Evolutionary conservation across 2,113 vertebrate genomes (phyloP).

Genomic region (Cavia porcellus): DNA sequence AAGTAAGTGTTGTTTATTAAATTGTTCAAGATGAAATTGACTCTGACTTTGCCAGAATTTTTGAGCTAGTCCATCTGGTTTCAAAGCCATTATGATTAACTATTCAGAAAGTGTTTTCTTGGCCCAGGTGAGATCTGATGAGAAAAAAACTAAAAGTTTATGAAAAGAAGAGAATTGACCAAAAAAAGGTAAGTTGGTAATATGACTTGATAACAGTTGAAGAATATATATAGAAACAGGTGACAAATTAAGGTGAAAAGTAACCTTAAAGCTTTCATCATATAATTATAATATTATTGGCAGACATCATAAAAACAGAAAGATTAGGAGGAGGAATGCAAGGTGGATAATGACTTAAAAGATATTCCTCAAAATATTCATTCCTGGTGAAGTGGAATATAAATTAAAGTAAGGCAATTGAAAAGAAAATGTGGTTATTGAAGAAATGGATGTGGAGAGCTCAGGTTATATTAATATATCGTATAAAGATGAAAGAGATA

Average conservation of each 20-base stretch:
- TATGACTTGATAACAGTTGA: not conserved
- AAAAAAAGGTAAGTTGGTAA: not conserved
- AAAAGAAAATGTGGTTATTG: not conserved
- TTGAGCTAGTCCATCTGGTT: not conserved
- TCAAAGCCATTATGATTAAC: not conserved
- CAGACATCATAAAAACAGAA: not conserved
- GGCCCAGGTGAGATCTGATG: not conserved
- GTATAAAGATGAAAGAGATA: conserved; percentile 36
- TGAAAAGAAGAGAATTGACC: not conserved
- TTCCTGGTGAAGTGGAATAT: not conserved
- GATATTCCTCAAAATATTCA: not conserved
- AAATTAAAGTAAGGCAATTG: not conserved
- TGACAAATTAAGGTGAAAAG: not conserved
- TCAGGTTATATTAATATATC: not conserved
- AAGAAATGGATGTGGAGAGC: not conserved
- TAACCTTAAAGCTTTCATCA: not conserved
- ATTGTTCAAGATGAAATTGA: not conserved
- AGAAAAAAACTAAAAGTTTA: not conserved
- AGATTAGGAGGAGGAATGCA: not conserved
- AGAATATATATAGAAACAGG: not conserved
- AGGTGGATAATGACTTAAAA: not conserved
- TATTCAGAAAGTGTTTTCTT: not conserved
- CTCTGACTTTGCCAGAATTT: not conserved
- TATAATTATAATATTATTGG: not conserved
- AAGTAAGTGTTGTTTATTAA: not conserved